Base-by-base conservation (phyloP, 2,888 invertebrate genomes). In the Cataglyphis altisquamis region DNA sequence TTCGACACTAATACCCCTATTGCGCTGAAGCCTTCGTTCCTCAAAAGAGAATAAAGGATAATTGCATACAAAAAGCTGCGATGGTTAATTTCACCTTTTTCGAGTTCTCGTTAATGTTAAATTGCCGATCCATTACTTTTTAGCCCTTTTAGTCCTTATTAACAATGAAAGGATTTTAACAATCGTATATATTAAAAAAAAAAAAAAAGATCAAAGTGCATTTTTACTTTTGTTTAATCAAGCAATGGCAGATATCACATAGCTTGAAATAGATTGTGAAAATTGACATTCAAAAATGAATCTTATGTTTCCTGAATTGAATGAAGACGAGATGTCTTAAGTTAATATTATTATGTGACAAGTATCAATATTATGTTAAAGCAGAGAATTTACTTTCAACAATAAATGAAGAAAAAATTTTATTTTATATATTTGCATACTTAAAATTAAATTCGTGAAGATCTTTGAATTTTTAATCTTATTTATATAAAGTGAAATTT, bases 41-140 rank as follows among this genome's bases (percentile, higher is more conserved):
- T 84, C 87, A 84, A 84, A 85, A 84, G 81, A 63, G 84, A 81
- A 72, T 45, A 63, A 87, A 78, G 78, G 78, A 84, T 85, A 86
- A 90, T 81, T 78, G 41, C 15, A 36, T 15, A n/a, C 41, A 70
- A 72, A 78, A 21, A 41, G 18, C 29, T 18, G 12, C 10, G 21
- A 32, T 32, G 10, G 45, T 18, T 78, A 57, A 70, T 70, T 55
- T 45, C 25, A 60, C 21, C 18, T 41, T 41, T 70, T 41, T 32
- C 41, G n/a, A 36, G 12, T n/a, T 67, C 29, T 21, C 32, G 12
- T 29, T 68, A 52, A 66, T 25, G 3, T 60, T 66, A 66, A 67
- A 77, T 52, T 55, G n/a, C 29, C n/a, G 4, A 29, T 52, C 1
- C 67, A 15, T 57, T 39, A n/a, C 9, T 15, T 12, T 25, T 41